Conservation (phyloP, 1,140 invertebrate genomes). For the Acromyrmex echinatior region DNA sequence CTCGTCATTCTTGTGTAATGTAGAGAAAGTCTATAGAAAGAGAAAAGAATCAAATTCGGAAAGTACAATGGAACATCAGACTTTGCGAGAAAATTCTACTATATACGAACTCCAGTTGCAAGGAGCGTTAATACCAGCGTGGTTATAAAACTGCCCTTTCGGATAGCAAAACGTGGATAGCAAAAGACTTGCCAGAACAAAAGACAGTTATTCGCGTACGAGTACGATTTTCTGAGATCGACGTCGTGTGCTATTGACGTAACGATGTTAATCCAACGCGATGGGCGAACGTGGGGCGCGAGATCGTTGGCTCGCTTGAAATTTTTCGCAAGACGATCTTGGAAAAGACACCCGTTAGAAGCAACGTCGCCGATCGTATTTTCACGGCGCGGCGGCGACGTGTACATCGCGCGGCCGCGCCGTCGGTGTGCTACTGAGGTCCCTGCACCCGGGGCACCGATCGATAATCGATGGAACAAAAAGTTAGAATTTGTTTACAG, state of each 20-base stretch:
- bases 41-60: neutral
- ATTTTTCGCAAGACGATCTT: neutral
- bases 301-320: neutral
- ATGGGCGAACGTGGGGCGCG: neutral
- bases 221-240: conserved; percentile 5
- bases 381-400: conserved; percentile 69
- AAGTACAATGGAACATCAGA: neutral
- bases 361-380: conserved; percentile 64
- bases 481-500: conserved; percentile 85
- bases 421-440: conserved; percentile 73
- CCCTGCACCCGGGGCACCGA: conserved; percentile 78
- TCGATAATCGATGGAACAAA: conserved; percentile 84
- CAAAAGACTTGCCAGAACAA: neutral
- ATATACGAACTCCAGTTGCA: neutral
- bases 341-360: conserved; percentile 65
- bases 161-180: neutral
- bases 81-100: neutral
- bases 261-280: neutral
- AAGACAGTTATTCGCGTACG: neutral
- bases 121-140: neutral
- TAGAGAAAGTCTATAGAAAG: neutral
- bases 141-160: neutral
- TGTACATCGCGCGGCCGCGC: conserved; percentile 61
- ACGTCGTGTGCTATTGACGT: neutral
- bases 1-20: neutral